Conservation (phyloP, 2,113 vertebrate genomes). For the Mobula hypostoma region DNA sequence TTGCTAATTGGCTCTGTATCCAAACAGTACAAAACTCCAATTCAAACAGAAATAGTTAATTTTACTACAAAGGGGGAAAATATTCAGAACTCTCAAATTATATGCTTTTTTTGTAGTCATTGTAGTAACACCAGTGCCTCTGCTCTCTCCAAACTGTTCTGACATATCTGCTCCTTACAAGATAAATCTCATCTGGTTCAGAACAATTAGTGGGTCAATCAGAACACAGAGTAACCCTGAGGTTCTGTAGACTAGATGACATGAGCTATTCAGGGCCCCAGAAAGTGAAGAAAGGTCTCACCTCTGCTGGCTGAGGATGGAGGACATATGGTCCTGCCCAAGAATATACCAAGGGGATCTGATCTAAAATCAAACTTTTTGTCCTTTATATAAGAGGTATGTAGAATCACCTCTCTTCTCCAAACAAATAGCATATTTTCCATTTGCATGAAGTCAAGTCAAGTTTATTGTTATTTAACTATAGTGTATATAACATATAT, state of each 20-base stretch:
- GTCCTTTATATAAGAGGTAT: neutral
- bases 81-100: neutral
- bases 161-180: neutral
- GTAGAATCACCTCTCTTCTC: neutral
- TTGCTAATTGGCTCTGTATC: neutral
- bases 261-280: neutral
- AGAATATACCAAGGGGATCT: neutral
- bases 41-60: neutral
- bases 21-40: neutral
- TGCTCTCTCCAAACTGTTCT: neutral
- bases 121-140: neutral
- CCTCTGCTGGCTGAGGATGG: neutral
- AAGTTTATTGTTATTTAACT: too few relatives aligned
- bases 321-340: too few relatives aligned
- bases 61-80: neutral
- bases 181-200: too few relatives aligned
- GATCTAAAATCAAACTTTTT: neutral
- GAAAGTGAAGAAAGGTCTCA: neutral
- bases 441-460: neutral
- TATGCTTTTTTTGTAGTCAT: neutral
- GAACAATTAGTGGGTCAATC: neutral
- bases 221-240: neutral
- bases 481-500: too few relatives aligned
- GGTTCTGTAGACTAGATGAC: neutral
- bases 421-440: neutral